Conservation (phyloP, 1,140 invertebrate species). For the Orius insidiosus region DNA sequence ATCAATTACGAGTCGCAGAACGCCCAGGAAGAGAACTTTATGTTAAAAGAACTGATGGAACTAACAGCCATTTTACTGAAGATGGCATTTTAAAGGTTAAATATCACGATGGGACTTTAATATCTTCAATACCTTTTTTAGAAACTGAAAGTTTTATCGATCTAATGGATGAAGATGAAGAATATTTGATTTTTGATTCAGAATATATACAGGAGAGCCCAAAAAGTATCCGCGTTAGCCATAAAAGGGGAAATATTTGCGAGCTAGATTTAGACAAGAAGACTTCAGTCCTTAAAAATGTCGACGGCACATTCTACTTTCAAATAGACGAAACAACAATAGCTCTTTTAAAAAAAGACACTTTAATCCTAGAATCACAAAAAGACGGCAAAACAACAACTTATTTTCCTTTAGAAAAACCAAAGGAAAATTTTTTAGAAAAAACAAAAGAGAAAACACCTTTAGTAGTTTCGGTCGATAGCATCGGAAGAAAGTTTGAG, state of each 20-base stretch:
- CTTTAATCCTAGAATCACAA: no score
- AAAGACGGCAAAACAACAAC: no score
- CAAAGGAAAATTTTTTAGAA: no score
- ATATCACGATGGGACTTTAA: not conserved
- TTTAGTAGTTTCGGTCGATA: no score
- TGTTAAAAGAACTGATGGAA: not conserved
- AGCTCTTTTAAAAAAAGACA: no score
- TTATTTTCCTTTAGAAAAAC: no score
- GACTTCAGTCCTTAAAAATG: not conserved
- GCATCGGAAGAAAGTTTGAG: no score
- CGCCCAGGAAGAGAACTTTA: no score
- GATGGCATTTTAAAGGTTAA: not conserved
- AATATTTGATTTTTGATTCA: not conserved
- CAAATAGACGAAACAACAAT: not conserved
- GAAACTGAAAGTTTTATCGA: not conserved
- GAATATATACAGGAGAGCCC: not conserved
- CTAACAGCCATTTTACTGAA: not conserved
- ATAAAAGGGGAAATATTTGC: not conserved
- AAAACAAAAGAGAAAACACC: no score
- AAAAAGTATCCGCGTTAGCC: not conserved
- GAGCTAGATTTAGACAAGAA: no score
- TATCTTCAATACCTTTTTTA: not conserved
- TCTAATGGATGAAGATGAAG: not conserved
- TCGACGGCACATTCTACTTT: conserved; percentile 1
- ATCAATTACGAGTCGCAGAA: no score